A percentile compares a stretch with the other conserved stretches of the same genome.
These are phyloP conservation scores for Phyllotreta cruciferae DNA, from an alignment of 2,888 invertebrate species.

Conservation along the genomic window DNA sequence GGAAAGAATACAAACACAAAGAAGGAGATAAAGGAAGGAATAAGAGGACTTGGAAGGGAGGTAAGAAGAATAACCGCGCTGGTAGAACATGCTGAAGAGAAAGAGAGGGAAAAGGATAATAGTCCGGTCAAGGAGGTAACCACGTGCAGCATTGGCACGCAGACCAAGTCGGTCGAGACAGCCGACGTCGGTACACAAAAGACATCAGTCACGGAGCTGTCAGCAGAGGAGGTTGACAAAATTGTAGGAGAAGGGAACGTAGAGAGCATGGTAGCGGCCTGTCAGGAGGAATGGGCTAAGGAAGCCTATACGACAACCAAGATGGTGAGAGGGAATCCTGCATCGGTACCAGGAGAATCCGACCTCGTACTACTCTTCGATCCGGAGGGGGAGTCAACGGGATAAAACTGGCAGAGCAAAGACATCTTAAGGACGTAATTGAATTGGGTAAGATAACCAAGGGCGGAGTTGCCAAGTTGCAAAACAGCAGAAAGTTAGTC, in stretches of 20 bases:
- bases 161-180: too few relatives aligned
- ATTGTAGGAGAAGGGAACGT: not conserved
- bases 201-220: not conserved
- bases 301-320: not conserved
- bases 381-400: not conserved
- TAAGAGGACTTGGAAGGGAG: not conserved
- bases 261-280: not conserved
- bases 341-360: not conserved
- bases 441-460: not conserved
- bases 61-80: not conserved
- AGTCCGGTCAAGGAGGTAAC: too few relatives aligned
- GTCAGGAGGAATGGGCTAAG: slow-evolving; percentile 2
- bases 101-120: not conserved
- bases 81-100: not conserved
- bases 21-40: not conserved
- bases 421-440: not conserved
- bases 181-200: too few relatives aligned
- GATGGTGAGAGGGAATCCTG: not conserved
- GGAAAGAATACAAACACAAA: not conserved
- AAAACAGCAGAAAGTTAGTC: not conserved
- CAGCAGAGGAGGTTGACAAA: not conserved
- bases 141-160: too few relatives aligned
- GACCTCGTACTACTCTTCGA: not conserved
- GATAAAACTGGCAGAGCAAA: not conserved
- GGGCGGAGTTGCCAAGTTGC: not conserved